Conservation (phyloP, 1,140 invertebrate genomes). For the Drosophila truncata region DNA sequence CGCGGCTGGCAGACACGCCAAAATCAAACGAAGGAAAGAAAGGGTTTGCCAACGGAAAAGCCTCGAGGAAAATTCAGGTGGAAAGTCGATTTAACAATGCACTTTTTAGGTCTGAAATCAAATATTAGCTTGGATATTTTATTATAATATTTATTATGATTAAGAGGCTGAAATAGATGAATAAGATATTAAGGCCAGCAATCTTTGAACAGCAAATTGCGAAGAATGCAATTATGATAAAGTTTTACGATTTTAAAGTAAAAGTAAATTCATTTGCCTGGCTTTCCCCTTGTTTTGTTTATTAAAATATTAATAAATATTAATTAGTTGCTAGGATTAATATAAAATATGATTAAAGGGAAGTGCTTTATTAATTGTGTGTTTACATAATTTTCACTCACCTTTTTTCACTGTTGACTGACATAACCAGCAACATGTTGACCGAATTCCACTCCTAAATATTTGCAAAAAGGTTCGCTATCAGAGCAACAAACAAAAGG, state of each 20-base stretch:
- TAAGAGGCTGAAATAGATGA: no score
- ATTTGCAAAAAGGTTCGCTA: conserved; percentile 39
- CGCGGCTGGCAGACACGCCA: conserved; percentile 67
- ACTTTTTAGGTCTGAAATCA: not conserved
- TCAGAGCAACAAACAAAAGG: conserved; percentile 40
- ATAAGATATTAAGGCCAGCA: not conserved
- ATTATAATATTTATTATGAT: not conserved
- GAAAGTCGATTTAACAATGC: conserved; percentile 20
- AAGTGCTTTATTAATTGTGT: not conserved
- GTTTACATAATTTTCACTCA: not conserved
- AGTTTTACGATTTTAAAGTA: not conserved
- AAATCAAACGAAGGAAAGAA: conserved; percentile 71
- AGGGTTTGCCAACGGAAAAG: conserved; percentile 39
- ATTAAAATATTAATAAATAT: not conserved
- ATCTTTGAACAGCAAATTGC: conserved; percentile 5
- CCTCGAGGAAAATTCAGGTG: not conserved
- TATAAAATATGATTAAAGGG: not conserved
- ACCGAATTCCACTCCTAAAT: conserved; percentile 13
- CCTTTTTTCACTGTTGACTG: conserved; percentile 19
- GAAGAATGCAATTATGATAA: not conserved
- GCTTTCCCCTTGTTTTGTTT: not conserved
- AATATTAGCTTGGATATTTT: not conserved
- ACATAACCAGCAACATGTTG: conserved; percentile 51
- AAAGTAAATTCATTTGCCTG: not conserved
- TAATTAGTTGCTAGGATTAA: no score